phyloP scores from a whole-genome alignment of 2,797 vertebrate species.

The Coreius guichenoti region DNA sequence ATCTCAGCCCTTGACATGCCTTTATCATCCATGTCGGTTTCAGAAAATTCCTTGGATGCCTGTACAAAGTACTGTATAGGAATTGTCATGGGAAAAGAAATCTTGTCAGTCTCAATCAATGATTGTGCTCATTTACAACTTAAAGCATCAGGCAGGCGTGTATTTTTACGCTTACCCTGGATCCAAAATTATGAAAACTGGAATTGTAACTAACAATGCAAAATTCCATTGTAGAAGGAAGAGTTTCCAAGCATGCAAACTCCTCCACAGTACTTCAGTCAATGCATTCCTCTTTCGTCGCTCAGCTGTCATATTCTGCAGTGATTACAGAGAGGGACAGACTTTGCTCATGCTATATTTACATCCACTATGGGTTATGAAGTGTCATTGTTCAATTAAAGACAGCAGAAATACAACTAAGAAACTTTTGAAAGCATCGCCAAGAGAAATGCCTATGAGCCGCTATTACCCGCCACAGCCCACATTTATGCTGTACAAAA shows the following conservation, averaged over 20 bases:
- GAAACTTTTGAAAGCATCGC: not conserved
- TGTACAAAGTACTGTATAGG: not conserved
- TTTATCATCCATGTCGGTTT: not conserved
- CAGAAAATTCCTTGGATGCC: constrained; percentile 8
- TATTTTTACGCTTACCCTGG: constrained; percentile 3
- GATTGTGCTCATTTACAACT: not conserved
- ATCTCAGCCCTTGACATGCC: not conserved
- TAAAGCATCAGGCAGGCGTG: not conserved
- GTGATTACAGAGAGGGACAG: constrained; percentile 22
- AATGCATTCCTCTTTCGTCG: constrained; percentile 2
- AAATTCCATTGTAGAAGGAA: constrained; percentile 3
- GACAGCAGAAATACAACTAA: not conserved
- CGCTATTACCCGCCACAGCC: not conserved
- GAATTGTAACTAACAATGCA: not conserved
- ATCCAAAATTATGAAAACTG: constrained; percentile 11
- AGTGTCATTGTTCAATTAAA: constrained; percentile 33
- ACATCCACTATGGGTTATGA: constrained; percentile 9
- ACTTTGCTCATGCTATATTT: constrained; percentile 14
- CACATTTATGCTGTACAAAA: not conserved
- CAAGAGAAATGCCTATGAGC: not conserved
- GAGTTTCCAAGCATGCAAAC: not conserved
- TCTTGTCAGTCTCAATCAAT: constrained; percentile 15
- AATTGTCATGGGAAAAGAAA: not conserved
- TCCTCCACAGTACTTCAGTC: not conserved
- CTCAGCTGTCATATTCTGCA: constrained; percentile 21